Evolutionary conservation across 1,140 invertebrate genomes (phyloP), one percentile per base, ranked within the genome.

Genomic region (Zaprionus vittiger): DNA sequence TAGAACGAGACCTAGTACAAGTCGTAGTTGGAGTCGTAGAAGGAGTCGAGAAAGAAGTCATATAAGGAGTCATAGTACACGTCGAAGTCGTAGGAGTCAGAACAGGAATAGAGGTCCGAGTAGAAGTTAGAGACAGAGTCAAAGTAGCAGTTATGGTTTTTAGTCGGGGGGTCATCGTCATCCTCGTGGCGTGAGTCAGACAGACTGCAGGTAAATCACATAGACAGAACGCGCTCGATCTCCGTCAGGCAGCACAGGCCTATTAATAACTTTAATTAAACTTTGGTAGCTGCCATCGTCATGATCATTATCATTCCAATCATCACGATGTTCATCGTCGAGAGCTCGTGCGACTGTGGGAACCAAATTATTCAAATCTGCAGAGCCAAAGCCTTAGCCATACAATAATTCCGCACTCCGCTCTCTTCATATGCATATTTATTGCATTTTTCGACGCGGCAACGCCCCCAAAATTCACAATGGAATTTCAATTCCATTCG

Each of bases 181-280:
- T 34, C 9, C 9, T 11, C 3, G 31, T 34, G 0, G 31, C 9
- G 31, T 34, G 31, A 41, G 11, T 54, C 20, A 52, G n/a, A 38
- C 61, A 60, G 28, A 47, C 28, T 60, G 26, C 44, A 67, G 76
- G 83, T 85, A 86, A 85, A 85, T 85, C 82, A 85, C 76, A 65
- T 66, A 77, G 22, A 66, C 62, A 65, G 11, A 31, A 34, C 11
- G 26, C 15, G 20, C 38, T 55, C 49, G 37, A 62, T 31, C 59
- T 67, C 26, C 41, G 41, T 47, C 41, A 47, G 38, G 65, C 64
- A 78, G 77, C 24, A 47, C 56, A 64, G 83, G 73, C 64, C 73
- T 89, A 91, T 91, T 91, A 91, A 91, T 91, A 91, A 84, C 83
- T 91, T 91, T 91, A 91, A 91, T 91, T 91, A 91, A 91, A 87